Evolutionary conservation across 2,888 invertebrate species (phyloP), one percentile per base, ranked within the genome.

Genomic region (Metacarcinus magister): DNA sequence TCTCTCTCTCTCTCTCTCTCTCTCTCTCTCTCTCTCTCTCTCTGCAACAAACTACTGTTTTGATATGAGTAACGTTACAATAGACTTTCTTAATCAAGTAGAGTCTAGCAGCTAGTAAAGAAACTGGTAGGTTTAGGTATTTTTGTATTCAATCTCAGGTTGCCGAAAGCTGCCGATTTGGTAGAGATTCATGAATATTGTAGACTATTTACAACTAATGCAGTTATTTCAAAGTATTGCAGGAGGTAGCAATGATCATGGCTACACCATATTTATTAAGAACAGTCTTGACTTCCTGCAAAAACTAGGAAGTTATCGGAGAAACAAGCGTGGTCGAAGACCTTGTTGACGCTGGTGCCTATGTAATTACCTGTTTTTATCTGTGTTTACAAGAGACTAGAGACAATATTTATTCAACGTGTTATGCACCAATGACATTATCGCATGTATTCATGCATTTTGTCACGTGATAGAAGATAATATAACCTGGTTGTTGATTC

Each of bases 131-230:
- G 82, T 82, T 82, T 82, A 28, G 82, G 82, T 82, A 82, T 32
- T 82, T 82, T 82, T 82, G 82, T 82, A 82, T 82, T 82, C 82
- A 82, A 32, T 82, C 28, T 82, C 82, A 32, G 82, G 82, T 82
- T 82, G 32, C 13, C 32, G 32, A n/a, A 32, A 82, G 28, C 32
- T 28, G 32, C 19, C 82, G 8, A 3, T 82, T 8, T 7, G 82
- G 7, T 67, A n/a, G 2, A 67, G 82, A 82, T 2, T 8, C 0
- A 32, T 82, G 82, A 67, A 67, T 67, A 67, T n/a, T 67, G 23
- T 67, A 67, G 67, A 19, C 5, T 23, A 16, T 67, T 54, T 54
- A 10, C 16, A 16, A 4, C 4, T 23, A 23, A 67, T 16, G n/a
- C 19, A 16, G n/a, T 23, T 16, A n/a, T 67, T 28, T 13, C 2